A percentile compares a stretch with the other conserved stretches of the same genome.
Evolutionary conservation across 1,140 invertebrate species (phyloP).

Genomic region (Tetragonula clypearis): DNA sequence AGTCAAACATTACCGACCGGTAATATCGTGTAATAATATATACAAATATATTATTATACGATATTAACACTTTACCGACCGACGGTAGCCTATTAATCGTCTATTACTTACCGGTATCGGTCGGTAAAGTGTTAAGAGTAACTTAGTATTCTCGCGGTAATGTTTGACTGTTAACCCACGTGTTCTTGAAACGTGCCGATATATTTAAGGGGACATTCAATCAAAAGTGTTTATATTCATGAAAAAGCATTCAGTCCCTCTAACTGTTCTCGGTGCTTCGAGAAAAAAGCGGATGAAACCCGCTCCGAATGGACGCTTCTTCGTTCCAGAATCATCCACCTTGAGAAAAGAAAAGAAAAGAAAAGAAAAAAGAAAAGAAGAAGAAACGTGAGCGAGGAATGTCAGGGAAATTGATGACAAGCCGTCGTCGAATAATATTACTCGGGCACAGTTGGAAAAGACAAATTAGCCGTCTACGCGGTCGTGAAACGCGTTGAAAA

Average conservation of each 20-base stretch:
- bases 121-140: too few relatives aligned
- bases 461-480: constrained; percentile 26
- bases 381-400: not conserved
- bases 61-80: too few relatives aligned
- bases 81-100: too few relatives aligned
- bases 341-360: not conserved
- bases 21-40: too few relatives aligned
- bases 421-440: constrained; percentile 14
- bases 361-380: too few relatives aligned
- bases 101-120: too few relatives aligned
- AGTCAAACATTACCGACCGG: too few relatives aligned
- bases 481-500: constrained; percentile 22
- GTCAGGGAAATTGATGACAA: constrained; percentile 16
- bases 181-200: too few relatives aligned
- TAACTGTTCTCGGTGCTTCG: not conserved
- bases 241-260: not conserved
- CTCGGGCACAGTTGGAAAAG: not conserved
- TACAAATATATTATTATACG: too few relatives aligned
- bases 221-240: not conserved
- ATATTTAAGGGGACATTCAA: too few relatives aligned
- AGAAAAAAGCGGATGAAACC: not conserved
- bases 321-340: not conserved
- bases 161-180: too few relatives aligned
- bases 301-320: not conserved
- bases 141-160: too few relatives aligned